phyloP scores from a whole-genome alignment of 2,888 invertebrate genomes.

The Oscheius myriophilus region DNA sequence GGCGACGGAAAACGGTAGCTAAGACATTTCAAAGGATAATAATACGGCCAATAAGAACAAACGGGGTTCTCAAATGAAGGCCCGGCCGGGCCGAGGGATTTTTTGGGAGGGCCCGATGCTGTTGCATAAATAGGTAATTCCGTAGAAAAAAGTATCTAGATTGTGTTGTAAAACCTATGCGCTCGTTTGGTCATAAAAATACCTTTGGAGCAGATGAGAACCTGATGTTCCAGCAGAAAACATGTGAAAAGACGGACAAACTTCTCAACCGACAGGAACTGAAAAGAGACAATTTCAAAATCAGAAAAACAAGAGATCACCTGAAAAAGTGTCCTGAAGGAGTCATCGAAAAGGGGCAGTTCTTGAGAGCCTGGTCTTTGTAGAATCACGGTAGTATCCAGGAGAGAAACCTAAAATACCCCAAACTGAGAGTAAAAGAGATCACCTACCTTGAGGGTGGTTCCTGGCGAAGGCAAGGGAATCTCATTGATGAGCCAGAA shows the following conservation, averaged over 20 bases:
- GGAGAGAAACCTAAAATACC: slow-evolving; percentile 43
- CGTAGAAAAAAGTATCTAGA: too few species aligned
- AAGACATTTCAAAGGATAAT: too few species aligned
- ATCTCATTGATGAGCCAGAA: slow-evolving; percentile 93
- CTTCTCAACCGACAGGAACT: slow-evolving; percentile 88
- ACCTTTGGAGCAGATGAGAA: slow-evolving; percentile 91
- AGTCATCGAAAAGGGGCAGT: slow-evolving; percentile 92
- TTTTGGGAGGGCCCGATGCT: too few species aligned
- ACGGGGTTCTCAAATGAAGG: too few species aligned
- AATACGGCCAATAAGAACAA: too few species aligned
- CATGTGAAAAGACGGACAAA: slow-evolving; percentile 92
- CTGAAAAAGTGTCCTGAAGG: slow-evolving; percentile 84
- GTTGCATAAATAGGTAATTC: too few species aligned
- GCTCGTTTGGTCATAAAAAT: too few species aligned
- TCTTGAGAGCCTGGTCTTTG: slow-evolving; percentile 76
- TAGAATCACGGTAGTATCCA: slow-evolving; percentile 57
- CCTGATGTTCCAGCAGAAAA: slow-evolving; percentile 93
- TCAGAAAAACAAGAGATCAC: slow-evolving; percentile 6
- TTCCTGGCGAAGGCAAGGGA: slow-evolving; percentile 86
- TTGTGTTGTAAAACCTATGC: too few species aligned
- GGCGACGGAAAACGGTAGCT: too few species aligned
- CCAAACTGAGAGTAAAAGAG: background rate
- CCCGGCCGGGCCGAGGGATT: too few species aligned
- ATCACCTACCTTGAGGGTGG: slow-evolving; percentile 79
- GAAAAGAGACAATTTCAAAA: slow-evolving; percentile 59